Percentiles rank a stretch among this genome's conserved stretches.
Conservation (phyloP, 2,888 invertebrate genomes). For the Erannis defoliaria region DNA sequence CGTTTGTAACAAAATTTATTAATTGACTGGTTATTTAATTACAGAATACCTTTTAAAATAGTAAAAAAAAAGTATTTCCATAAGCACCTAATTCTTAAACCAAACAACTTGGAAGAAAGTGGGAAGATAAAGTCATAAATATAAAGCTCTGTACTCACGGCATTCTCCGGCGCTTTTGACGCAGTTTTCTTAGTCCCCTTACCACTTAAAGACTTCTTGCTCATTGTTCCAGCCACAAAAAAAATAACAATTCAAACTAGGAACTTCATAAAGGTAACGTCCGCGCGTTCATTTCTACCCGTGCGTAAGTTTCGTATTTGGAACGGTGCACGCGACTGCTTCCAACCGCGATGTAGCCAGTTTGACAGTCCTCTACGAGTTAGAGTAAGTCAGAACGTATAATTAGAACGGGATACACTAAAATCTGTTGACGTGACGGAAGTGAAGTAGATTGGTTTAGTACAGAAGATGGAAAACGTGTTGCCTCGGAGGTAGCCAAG, state of each 20-base stretch:
- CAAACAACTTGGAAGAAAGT: not conserved
- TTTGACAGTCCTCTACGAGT: slow-evolving; percentile 58
- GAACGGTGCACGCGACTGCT: slow-evolving; percentile 58
- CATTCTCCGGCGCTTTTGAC: slow-evolving; percentile 21
- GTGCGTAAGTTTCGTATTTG: slow-evolving; percentile 47
- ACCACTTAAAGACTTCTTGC: slow-evolving; percentile 50
- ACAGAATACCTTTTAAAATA: too few species aligned
- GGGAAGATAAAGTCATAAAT: not conserved
- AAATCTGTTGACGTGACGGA: slow-evolving; percentile 34
- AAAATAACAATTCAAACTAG: slow-evolving; percentile 18
- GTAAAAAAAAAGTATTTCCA: not conserved
- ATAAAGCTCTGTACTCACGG: slow-evolving; percentile 35
- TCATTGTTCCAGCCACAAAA: slow-evolving; percentile 52
- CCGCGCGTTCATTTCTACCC: slow-evolving; percentile 58
- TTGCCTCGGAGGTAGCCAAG: slow-evolving; percentile 6
- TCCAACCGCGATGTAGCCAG: slow-evolving; percentile 48
- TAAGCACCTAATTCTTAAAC: too few species aligned
- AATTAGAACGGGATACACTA: slow-evolving; percentile 54
- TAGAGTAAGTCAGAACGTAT: slow-evolving; percentile 55
- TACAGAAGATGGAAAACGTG: slow-evolving; percentile 32
- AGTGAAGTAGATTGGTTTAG: slow-evolving; percentile 12
- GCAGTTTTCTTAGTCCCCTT: slow-evolving; percentile 51
- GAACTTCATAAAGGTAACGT: slow-evolving; percentile 25
- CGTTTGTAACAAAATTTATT: too few species aligned
- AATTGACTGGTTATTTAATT: too few species aligned